These are phyloP conservation scores for Drosophila parthenogenetica DNA, from an alignment of 2,888 invertebrate species.

Conservation along the genomic window DNA sequence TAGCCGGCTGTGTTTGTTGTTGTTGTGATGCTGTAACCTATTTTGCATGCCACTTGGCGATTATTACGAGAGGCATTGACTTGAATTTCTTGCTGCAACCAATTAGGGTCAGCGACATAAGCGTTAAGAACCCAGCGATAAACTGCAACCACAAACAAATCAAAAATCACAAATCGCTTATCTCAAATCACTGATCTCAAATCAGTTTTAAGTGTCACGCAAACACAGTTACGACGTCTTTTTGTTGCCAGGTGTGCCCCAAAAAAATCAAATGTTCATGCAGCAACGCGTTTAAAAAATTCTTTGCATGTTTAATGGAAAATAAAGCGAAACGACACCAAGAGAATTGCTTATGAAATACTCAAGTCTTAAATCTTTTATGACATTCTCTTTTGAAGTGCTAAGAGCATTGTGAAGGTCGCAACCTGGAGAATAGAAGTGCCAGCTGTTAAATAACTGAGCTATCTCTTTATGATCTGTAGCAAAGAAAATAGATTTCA, in stretches of 20 bases:
- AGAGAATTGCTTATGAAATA: slow-evolving; percentile 11
- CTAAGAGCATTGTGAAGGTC: slow-evolving; percentile 47
- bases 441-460: slow-evolving; percentile 13
- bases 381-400: slow-evolving; percentile 21
- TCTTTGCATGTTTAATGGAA: slow-evolving; percentile 54
- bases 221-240: slow-evolving; percentile 36
- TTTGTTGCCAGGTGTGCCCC: slow-evolving; percentile 34
- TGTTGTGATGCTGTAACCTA: slow-evolving; percentile 77
- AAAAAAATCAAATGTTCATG: slow-evolving; percentile 38
- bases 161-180: slow-evolving; percentile 31
- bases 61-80: slow-evolving; percentile 55
- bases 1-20: slow-evolving; percentile 39
- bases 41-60: slow-evolving; percentile 68
- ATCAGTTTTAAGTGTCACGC: slow-evolving; percentile 54
- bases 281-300: slow-evolving; percentile 42
- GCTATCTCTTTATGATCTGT: slow-evolving; percentile 9
- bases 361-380: slow-evolving; percentile 9
- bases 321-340: slow-evolving; percentile 2
- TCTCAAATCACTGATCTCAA: slow-evolving; percentile 51
- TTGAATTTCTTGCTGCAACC: slow-evolving; percentile 56
- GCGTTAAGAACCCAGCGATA: slow-evolving; percentile 26
- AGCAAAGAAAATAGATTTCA: slow-evolving; percentile 4
- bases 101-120: slow-evolving; percentile 69
- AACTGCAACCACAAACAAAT: slow-evolving; percentile 16
- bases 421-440: slow-evolving; percentile 10